These are phyloP conservation scores for Pollachius pollachius DNA, from an alignment of 2,113 vertebrate species.

Conservation along the genomic window DNA sequence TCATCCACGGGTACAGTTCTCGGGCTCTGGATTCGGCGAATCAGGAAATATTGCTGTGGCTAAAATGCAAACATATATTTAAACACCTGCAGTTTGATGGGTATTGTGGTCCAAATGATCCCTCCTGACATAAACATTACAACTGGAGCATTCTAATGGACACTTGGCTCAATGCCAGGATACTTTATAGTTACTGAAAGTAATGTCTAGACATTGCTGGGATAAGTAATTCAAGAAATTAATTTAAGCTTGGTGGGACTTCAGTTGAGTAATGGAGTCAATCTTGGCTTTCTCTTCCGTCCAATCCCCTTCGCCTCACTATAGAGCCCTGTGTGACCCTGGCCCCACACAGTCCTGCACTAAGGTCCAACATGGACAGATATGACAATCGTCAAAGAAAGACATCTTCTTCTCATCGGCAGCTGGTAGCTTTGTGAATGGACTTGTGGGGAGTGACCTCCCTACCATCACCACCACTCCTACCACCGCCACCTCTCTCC, in stretches of 20 bases:
- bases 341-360: constrained; percentile 27
- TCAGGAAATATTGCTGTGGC: too few species aligned
- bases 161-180: too few species aligned
- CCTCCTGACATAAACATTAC: too few species aligned
- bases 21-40: too few species aligned
- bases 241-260: not conserved
- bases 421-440: constrained; percentile 42
- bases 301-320: constrained; percentile 22
- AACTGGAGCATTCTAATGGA: too few species aligned
- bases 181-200: too few species aligned
- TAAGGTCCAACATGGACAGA: constrained; percentile 18
- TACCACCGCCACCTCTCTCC: not conserved
- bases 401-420: constrained; percentile 24
- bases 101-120: too few species aligned
- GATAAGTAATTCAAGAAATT: too few species aligned
- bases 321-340: not conserved
- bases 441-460: not conserved
- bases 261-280: constrained; percentile 27
- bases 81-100: too few species aligned
- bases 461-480: not conserved
- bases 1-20: too few species aligned
- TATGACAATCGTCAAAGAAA: constrained; percentile 26
- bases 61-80: too few species aligned
- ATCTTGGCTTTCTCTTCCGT: constrained; percentile 6
- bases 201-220: too few species aligned